phyloP scores from a whole-genome alignment of 35 echinoderm and acorn worm species.

The Apostichopus japonicus region DNA sequence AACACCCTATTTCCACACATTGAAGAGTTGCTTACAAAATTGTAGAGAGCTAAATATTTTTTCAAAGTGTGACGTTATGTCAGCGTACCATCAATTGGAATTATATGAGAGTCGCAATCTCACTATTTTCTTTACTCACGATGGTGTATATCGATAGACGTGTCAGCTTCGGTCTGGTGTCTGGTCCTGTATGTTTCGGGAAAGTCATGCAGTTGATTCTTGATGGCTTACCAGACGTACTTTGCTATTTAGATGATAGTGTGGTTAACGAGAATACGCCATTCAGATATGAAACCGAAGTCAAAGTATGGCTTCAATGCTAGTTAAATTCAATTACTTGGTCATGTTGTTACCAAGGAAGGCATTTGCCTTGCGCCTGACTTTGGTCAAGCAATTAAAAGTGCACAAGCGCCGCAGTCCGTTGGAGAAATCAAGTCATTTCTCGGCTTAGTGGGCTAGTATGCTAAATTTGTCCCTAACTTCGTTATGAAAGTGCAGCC shows the following conservation, averaged over 20 bases:
- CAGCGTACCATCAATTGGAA: slow-evolving; percentile 48
- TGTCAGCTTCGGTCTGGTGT: slow-evolving; percentile 58
- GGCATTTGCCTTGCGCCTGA: slow-evolving; percentile 53
- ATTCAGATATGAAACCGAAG: slow-evolving; percentile 57
- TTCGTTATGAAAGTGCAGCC: slow-evolving; percentile 46
- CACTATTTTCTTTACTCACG: slow-evolving; percentile 66
- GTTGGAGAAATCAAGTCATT: slow-evolving; percentile 34
- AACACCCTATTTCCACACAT: slow-evolving; percentile 60
- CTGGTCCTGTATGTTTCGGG: slow-evolving; percentile 43
- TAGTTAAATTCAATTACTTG: slow-evolving; percentile 45
- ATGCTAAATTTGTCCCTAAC: slow-evolving; percentile 44
- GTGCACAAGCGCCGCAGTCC: slow-evolving; percentile 18
- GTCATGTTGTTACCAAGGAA: slow-evolving; percentile 38
- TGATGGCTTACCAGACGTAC: slow-evolving; percentile 50
- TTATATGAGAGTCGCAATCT: slow-evolving; percentile 52
- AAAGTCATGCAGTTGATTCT: slow-evolving; percentile 45
- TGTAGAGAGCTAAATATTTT: slow-evolving; percentile 16
- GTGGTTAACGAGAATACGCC: slow-evolving; percentile 58
- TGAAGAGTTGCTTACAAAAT: slow-evolving; percentile 33
- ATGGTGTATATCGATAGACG: slow-evolving; percentile 53
- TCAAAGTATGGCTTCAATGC: slow-evolving; percentile 62
- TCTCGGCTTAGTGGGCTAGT: not conserved
- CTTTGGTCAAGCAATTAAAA: not conserved
- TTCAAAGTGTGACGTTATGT: slow-evolving; percentile 26
- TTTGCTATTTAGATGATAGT: not conserved